Percentiles rank a stretch among this genome's conserved stretches.
Evolutionary conservation across 2,797 vertebrate genomes (phyloP).

Genomic region (Eptatretus atami): DNA sequence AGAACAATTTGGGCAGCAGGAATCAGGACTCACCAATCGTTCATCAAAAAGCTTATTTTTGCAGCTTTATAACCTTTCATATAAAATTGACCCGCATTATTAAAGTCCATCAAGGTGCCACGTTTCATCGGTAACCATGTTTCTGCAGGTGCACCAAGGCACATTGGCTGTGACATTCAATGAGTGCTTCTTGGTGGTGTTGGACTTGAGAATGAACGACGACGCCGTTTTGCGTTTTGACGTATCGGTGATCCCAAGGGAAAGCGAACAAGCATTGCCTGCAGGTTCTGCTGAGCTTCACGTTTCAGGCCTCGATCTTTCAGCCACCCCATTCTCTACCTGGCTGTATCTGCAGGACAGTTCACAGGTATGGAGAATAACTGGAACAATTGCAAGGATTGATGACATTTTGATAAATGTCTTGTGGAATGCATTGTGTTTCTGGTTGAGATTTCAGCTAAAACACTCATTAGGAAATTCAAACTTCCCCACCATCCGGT

Average conservation of each 20-base stretch:
- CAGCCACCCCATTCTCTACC: constrained; percentile 39
- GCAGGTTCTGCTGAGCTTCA: constrained; percentile 57
- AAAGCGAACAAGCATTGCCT: constrained; percentile 42
- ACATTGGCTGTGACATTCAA: constrained; percentile 52
- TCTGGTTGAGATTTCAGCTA: constrained; percentile 4
- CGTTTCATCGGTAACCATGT: not conserved
- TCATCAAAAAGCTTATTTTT: no score
- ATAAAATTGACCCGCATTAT: no score
- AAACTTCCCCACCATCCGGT: no score
- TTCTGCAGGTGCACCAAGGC: constrained; percentile 38
- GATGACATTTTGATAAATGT: no score
- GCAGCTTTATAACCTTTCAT: no score
- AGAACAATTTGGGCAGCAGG: no score
- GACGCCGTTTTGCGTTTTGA: constrained; percentile 57
- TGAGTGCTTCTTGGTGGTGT: constrained; percentile 43
- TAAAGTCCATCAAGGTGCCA: no score
- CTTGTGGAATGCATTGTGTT: not conserved
- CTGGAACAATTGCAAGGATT: no score
- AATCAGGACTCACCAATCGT: no score
- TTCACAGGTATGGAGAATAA: constrained; percentile 28
- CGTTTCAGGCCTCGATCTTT: constrained; percentile 53
- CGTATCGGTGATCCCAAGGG: constrained; percentile 36
- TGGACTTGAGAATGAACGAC: constrained; percentile 31
- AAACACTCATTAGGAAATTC: no score
- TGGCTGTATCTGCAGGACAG: constrained; percentile 88